Percentiles rank a stretch among this genome's conserved stretches.
phyloP scores from a whole-genome alignment of 1,140 invertebrate species.

The Harpegnathos saltator region DNA sequence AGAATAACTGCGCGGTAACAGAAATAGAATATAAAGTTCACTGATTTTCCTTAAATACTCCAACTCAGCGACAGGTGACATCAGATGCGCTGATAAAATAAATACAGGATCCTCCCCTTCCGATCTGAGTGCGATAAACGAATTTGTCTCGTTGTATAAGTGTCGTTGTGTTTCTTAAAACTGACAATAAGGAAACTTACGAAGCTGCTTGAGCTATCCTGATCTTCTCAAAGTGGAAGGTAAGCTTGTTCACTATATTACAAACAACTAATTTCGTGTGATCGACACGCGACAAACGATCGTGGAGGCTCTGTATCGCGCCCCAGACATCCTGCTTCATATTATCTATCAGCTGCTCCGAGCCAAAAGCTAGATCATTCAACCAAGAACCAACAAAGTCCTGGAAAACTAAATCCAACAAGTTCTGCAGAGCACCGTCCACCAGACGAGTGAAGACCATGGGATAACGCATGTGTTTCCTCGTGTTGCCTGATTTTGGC shows the following conservation, averaged over 20 bases:
- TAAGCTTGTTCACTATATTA: constrained; percentile 92
- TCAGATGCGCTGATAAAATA: constrained; percentile 91
- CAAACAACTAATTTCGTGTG: constrained; percentile 93
- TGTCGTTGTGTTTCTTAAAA: no score
- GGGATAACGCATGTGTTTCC: constrained; percentile 86
- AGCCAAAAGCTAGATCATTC: constrained; percentile 88
- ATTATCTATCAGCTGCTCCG: constrained; percentile 87
- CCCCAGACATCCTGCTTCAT: constrained; percentile 94
- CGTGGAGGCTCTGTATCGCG: constrained; percentile 91
- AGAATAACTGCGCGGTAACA: constrained; percentile 93
- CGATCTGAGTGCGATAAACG: constrained; percentile 82
- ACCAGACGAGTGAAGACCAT: constrained; percentile 92
- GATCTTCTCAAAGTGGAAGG: constrained; percentile 94
- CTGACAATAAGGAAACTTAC: constrained; percentile 86
- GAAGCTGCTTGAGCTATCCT: constrained; percentile 90
- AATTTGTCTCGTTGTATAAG: no score
- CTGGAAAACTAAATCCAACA: constrained; percentile 92
- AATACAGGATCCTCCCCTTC: constrained; percentile 90
- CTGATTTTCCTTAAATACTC: constrained; percentile 93
- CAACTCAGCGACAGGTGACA: constrained; percentile 90
- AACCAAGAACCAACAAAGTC: constrained; percentile 93
- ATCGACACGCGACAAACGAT: constrained; percentile 91
- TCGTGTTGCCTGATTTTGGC: constrained; percentile 72
- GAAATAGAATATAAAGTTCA: constrained; percentile 92
- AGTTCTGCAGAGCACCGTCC: constrained; percentile 93